Evolutionary conservation across 2,113 vertebrate species (phyloP).

Genomic region (Leptodactylus fuscus): DNA sequence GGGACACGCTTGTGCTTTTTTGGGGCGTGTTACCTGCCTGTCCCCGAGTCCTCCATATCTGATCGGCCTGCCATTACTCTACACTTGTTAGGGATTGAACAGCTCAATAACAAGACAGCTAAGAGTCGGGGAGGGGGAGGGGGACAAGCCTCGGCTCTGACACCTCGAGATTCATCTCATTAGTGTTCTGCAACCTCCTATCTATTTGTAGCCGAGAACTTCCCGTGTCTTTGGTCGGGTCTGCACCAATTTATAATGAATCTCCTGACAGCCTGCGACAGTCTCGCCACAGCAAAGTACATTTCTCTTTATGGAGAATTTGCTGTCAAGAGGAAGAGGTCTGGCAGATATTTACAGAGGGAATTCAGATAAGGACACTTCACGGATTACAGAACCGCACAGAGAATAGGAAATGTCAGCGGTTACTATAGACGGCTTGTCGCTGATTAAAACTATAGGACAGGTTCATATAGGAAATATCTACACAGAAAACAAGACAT

Average conservation of each 20-base stretch:
- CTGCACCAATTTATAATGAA: conserved; percentile 4
- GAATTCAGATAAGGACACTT: conserved; percentile 20
- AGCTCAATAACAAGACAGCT: background rate
- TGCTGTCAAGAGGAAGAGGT: background rate
- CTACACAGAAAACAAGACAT: background rate
- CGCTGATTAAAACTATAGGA: background rate
- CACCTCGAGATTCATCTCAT: conserved; percentile 7
- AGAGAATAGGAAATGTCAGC: background rate
- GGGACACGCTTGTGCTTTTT: too few relatives aligned
- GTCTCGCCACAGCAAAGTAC: background rate
- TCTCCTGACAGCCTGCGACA: background rate
- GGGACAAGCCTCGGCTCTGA: background rate
- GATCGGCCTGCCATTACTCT: background rate
- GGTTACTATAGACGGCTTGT: background rate
- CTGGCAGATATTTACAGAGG: background rate
- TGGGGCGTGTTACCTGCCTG: too few relatives aligned
- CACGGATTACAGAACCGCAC: background rate
- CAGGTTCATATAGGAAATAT: background rate
- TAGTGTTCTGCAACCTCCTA: conserved; percentile 21
- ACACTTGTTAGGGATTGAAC: background rate
- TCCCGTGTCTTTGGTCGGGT: background rate
- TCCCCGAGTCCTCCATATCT: background rate
- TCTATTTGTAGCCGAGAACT: conserved; percentile 3
- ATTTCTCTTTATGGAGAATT: conserved; percentile 12
- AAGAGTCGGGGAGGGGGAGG: background rate